Conservation (phyloP, 1,140 invertebrate genomes). For the Macrocentrus cingulum region DNA sequence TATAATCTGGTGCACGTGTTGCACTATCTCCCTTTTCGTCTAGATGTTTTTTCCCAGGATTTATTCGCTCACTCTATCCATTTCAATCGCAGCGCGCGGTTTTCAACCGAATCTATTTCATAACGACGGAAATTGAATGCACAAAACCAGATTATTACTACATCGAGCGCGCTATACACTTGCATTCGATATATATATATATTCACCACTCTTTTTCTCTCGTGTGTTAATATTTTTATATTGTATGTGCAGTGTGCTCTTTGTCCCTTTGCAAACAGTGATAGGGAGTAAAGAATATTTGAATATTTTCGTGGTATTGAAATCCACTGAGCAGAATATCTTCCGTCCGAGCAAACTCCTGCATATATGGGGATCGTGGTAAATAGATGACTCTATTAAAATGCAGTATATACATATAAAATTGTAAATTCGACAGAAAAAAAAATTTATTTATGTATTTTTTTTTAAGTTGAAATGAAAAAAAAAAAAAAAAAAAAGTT, state of each 20-base stretch:
- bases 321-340: not conserved
- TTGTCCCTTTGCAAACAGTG: not conserved
- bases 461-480: too few relatives aligned
- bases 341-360: not conserved
- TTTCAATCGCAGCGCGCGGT: not conserved
- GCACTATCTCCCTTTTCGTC: constrained; percentile 21
- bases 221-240: not conserved
- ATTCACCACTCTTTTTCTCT: not conserved
- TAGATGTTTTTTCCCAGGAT: not conserved
- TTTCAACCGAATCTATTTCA: not conserved
- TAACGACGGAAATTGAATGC: constrained; percentile 13
- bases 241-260: not conserved
- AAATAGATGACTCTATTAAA: constrained; percentile 28
- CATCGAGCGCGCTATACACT: not conserved
- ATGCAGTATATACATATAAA: constrained; percentile 14
- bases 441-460: too few relatives aligned
- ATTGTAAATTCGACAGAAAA: too few relatives aligned
- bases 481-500: too few relatives aligned
- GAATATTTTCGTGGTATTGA: not conserved
- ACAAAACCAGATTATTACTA: constrained; percentile 9
- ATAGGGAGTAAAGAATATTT: not conserved
- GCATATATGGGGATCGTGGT: constrained; percentile 2
- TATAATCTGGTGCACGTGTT: constrained; percentile 31
- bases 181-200: not conserved
- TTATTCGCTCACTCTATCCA: constrained; percentile 1